Conservation (phyloP, 2,113 vertebrate genomes). For the Smithornis capensis region DNA sequence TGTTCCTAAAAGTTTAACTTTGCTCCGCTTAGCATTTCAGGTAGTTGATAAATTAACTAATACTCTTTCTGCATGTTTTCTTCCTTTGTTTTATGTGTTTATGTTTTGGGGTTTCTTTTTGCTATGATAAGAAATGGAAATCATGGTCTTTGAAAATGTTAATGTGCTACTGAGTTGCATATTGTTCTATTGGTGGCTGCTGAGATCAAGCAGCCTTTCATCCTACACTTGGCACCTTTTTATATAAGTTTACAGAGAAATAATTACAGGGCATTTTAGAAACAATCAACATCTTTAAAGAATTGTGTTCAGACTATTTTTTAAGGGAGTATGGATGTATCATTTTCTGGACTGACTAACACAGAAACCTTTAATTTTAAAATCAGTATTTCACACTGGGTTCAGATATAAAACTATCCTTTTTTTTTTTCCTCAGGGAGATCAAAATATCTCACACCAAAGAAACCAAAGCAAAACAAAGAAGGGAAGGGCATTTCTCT, state of each 20-base stretch:
- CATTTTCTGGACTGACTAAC: not conserved
- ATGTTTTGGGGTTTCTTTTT: not conserved
- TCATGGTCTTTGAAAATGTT: not conserved
- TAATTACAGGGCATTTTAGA: not conserved
- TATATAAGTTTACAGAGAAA: not conserved
- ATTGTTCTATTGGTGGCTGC: not conserved
- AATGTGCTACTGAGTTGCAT: not conserved
- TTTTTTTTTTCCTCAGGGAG: not conserved
- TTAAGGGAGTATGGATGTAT: not conserved
- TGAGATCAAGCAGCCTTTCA: not conserved
- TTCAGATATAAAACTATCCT: not conserved
- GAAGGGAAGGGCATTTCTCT: not conserved
- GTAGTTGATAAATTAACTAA: not conserved
- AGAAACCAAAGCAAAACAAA: not conserved
- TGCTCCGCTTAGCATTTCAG: not conserved
- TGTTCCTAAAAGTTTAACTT: slow-evolving; percentile 35
- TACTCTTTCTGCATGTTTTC: not conserved
- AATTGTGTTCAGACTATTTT: not conserved
- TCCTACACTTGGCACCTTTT: not conserved
- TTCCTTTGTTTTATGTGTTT: not conserved
- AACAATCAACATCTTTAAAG: not conserved
- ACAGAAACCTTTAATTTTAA: not conserved
- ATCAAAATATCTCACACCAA: not conserved
- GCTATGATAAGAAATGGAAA: not conserved
- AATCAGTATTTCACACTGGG: not conserved